Percentiles rank a stretch among this genome's conserved stretches.
Evolutionary conservation across 1,140 invertebrate species (phyloP).

Genomic region (Polypedilum pembai): DNA sequence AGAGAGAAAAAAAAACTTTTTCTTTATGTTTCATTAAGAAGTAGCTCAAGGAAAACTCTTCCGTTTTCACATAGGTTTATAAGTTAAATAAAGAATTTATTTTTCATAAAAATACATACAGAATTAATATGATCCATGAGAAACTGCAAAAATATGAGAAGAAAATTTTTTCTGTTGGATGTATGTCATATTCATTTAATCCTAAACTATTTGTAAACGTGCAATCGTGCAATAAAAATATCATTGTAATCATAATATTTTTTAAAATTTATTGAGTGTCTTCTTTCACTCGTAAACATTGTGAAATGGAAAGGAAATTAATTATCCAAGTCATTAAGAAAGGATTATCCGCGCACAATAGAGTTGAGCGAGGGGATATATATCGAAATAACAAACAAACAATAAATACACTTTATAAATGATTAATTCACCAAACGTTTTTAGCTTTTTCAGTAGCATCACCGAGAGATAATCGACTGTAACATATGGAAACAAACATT

Average conservation of each 20-base stretch:
- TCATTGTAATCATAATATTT: constrained; percentile 22
- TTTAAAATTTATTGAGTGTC: constrained; percentile 16
- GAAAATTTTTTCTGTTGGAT: background rate
- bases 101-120: background rate
- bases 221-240: constrained; percentile 21
- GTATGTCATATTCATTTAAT: background rate
- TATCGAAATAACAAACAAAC: constrained; percentile 26
- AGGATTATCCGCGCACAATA: constrained; percentile 16
- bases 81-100: constrained; percentile 3
- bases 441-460: background rate
- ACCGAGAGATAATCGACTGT: background rate
- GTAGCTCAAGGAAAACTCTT: too few species aligned
- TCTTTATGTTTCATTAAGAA: background rate
- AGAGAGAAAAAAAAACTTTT: background rate
- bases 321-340: constrained; percentile 25
- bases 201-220: background rate
- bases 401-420: constrained; percentile 14
- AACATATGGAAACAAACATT: constrained; percentile 24
- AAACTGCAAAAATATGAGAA: background rate
- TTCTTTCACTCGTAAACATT: background rate
- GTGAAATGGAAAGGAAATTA: background rate
- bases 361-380: background rate
- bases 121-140: background rate
- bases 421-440: background rate
- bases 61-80: background rate